phyloP scores from a whole-genome alignment of 2,888 invertebrate genomes.

The Sminthurides aquaticus region DNA sequence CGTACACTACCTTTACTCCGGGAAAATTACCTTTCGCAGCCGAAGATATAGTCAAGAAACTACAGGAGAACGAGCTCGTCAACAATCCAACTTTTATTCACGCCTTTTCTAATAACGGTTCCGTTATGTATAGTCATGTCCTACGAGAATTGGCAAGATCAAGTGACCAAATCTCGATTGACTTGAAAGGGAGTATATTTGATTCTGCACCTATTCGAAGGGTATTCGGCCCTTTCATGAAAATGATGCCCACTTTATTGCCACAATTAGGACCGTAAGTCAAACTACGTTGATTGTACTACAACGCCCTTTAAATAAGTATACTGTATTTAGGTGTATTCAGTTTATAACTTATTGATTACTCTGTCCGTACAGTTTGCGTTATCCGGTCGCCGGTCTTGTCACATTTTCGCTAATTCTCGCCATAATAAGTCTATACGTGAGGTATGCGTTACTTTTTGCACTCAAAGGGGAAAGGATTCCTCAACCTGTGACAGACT shows the following conservation, averaged over 20 bases:
- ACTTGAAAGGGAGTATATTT: conserved; percentile 59
- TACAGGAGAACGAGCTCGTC: conserved; percentile 57
- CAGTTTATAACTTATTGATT: too few relatives aligned
- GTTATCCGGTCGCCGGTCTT: conserved; percentile 23
- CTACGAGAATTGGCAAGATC: conserved; percentile 28
- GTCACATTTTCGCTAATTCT: conserved; percentile 29
- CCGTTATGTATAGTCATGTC: conserved; percentile 62
- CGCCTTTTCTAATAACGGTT: conserved; percentile 69
- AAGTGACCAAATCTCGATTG: conserved; percentile 38
- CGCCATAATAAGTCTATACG: conserved; percentile 32
- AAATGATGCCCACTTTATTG: conserved; percentile 56
- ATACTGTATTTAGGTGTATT: too few relatives aligned
- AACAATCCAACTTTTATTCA: conserved; percentile 66
- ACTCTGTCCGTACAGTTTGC: too few relatives aligned
- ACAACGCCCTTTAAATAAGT: too few relatives aligned
- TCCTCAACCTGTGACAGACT: background rate
- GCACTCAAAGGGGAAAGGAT: conserved; percentile 28
- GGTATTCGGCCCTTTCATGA: conserved; percentile 53
- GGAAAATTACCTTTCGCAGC: conserved; percentile 29
- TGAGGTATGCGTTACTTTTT: conserved; percentile 27
- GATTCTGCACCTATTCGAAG: conserved; percentile 65
- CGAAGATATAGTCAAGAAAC: conserved; percentile 21
- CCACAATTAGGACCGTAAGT: background rate
- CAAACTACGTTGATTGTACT: too few relatives aligned
- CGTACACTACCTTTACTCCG: conserved; percentile 52